Evolutionary conservation across 2,113 vertebrate genomes (phyloP).

Genomic region (Riparia riparia): DNA sequence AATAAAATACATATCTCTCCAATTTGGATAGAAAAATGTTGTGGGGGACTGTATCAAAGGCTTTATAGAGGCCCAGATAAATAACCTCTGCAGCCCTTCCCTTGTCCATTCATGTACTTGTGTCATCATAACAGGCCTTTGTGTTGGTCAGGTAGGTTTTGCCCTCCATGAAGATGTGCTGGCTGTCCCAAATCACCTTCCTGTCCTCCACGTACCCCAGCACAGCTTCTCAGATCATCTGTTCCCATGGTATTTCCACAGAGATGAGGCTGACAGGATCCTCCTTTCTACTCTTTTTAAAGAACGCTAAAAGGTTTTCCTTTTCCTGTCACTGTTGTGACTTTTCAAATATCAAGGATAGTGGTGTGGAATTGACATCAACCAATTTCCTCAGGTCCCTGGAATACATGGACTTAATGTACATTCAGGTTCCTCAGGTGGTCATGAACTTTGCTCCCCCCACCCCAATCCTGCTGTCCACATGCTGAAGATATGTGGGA

Average conservation of each 20-base stretch:
- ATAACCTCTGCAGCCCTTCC: not conserved
- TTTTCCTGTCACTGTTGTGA: too few species aligned
- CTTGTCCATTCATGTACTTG: not conserved
- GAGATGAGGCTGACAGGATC: too few species aligned
- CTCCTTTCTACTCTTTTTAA: not conserved
- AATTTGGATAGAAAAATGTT: not conserved
- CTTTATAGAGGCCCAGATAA: not conserved
- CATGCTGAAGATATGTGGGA: not conserved
- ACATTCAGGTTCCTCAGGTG: not conserved
- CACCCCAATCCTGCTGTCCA: not conserved
- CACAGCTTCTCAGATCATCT: not conserved
- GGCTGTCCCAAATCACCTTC: not conserved
- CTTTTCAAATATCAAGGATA: not conserved
- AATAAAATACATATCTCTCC: not conserved
- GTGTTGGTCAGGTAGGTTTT: not conserved
- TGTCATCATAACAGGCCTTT: accelerated
- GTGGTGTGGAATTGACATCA: not conserved
- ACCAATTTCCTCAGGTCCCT: not conserved
- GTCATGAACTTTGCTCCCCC: not conserved
- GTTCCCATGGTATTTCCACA: not conserved
- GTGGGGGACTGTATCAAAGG: not conserved
- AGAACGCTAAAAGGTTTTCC: not conserved
- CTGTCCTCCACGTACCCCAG: not conserved
- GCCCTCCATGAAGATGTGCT: not conserved
- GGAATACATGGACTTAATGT: not conserved